Conservation (phyloP, 2,113 vertebrate species). For the Phalacrocorax brasilianus region DNA sequence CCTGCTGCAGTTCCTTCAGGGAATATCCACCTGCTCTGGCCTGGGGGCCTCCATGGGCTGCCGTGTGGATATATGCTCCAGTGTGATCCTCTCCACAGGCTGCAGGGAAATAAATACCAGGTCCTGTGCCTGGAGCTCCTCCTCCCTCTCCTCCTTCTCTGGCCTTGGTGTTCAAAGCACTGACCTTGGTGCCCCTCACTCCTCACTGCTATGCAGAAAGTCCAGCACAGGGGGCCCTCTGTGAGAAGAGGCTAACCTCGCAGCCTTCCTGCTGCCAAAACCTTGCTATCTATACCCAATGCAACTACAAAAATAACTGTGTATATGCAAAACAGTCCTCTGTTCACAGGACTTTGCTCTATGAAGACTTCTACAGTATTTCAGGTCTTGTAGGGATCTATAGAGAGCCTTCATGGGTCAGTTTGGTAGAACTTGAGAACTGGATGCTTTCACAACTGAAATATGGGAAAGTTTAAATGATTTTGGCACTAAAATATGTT, state of each 20-base stretch:
- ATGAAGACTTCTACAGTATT: background rate
- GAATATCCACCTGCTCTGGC: background rate
- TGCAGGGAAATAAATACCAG: background rate
- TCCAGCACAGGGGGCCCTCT: background rate
- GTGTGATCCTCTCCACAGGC: background rate
- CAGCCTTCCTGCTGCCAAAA: background rate
- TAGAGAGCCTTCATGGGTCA: background rate
- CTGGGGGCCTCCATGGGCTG: background rate
- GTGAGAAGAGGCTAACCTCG: background rate
- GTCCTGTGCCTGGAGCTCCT: background rate
- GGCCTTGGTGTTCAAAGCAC: fast-evolving
- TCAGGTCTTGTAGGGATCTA: background rate
- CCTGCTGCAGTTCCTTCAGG: background rate
- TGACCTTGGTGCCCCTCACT: background rate
- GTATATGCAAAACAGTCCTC: background rate
- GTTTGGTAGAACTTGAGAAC: background rate
- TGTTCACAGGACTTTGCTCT: background rate
- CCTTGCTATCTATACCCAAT: background rate
- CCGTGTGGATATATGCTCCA: background rate
- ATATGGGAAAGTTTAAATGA: background rate
- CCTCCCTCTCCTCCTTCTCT: background rate
- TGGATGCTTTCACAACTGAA: background rate
- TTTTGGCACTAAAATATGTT: background rate
- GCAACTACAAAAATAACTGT: background rate
- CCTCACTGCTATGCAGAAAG: background rate